Base-by-base conservation (phyloP, 2,113 vertebrate species). In the Calyptomena viridis region DNA sequence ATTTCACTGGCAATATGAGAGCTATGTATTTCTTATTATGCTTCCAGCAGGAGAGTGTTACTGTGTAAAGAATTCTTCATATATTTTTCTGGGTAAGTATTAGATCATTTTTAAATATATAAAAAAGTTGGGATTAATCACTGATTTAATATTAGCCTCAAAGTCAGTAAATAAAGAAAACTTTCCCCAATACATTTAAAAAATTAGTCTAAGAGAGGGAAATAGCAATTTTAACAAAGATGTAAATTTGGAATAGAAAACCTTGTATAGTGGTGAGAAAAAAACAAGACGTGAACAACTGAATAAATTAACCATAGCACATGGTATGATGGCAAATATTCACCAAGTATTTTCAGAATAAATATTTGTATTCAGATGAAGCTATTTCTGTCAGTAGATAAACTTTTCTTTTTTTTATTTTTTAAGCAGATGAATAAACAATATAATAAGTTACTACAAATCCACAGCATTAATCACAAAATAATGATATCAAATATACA, bases 331-430 rank as follows among this genome's bases (percentile, higher is more conserved):
- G 21, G 25, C 25, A 81, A 72, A 81, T 82, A 92, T 25, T 80
- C n/a, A 60, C 52, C 11, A 30, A 15, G 10, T 44, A 75, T 66
- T 95, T 94, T 80, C 35, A 35, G 42, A 74, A 6, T 62, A 73
- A 93, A 71, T 74, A 83, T 74, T 76, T 77, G 39, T 74, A 86
- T 56, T 87, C 39, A 87, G 55, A 47, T 56, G 52, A 87, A 62
- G n/a, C 5, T 77, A 37, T 42, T 66, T 8, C 14, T 87, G 17
- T 33, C 25, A 73, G 56, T 37, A 37, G 42, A 74, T 60, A 66
- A 69, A 58, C 5, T 44, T 5, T 11, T 53, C 47, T 49, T 23
- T 25, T 25, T 64, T 31, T 55, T 78, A 40, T 56, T 49, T 62
- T 30, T 71, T 2, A 79, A 82, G 23, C 37, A 94, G 11, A 75